Conservation (phyloP, 2,888 invertebrate genomes). For the Deilephila porcellus region DNA sequence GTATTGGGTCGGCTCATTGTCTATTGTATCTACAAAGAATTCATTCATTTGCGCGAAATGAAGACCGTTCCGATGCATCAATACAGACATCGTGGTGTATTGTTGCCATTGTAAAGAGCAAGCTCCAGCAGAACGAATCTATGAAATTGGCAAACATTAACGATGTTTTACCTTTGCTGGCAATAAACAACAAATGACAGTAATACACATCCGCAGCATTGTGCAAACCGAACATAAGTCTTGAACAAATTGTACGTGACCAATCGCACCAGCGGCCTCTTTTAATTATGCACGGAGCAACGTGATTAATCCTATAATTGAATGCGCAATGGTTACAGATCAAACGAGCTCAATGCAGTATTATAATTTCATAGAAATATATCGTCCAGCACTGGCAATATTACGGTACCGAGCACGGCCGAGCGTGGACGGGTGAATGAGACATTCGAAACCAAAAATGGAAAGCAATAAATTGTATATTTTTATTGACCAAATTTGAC, state of each 20-base stretch:
- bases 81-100: slow-evolving; percentile 54
- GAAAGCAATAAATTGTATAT: neutral
- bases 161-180: neutral
- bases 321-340: slow-evolving; percentile 42
- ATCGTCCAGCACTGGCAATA: slow-evolving; percentile 3
- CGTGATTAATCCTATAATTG: slow-evolving; percentile 53
- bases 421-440: slow-evolving; percentile 9
- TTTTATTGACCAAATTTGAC: neutral
- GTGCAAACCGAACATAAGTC: slow-evolving; percentile 38
- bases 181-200: slow-evolving; percentile 21
- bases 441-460: slow-evolving; percentile 21
- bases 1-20: slow-evolving; percentile 67
- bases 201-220: slow-evolving; percentile 42
- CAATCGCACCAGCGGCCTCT: slow-evolving; percentile 51
- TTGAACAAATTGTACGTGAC: slow-evolving; percentile 53
- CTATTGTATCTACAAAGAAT: slow-evolving; percentile 70
- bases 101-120: slow-evolving; percentile 43
- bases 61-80: slow-evolving; percentile 56
- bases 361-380: slow-evolving; percentile 32
- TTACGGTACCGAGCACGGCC: slow-evolving; percentile 11
- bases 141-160: slow-evolving; percentile 16
- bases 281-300: slow-evolving; percentile 52
- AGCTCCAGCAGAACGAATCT: slow-evolving; percentile 31
- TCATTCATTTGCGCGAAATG: slow-evolving; percentile 71
- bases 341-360: slow-evolving; percentile 28